Percentiles rank a stretch among this genome's conserved stretches.
Conservation (phyloP, 2,888 invertebrate genomes). For the Dicycla oo region DNA sequence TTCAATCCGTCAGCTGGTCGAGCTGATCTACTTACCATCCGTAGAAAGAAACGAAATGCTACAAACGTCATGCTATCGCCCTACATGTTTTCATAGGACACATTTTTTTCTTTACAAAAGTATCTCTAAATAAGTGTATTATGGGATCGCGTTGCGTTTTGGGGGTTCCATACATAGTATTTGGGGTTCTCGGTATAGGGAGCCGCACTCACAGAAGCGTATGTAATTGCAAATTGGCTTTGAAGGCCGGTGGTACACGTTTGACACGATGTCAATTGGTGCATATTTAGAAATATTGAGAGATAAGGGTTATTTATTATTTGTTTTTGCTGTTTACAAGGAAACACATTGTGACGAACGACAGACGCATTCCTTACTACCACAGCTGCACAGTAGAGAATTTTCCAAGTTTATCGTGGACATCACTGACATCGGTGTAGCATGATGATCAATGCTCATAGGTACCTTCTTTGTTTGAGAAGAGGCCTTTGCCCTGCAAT, state of each 20-base stretch:
- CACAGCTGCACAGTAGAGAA: not conserved
- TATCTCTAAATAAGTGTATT: constrained; percentile 10
- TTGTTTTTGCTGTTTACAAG: not conserved
- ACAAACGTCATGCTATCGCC: constrained; percentile 3
- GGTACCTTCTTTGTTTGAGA: not conserved
- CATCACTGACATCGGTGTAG: not conserved
- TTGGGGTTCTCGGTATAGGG: constrained; percentile 17
- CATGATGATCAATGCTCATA: not conserved
- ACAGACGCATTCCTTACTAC: not conserved
- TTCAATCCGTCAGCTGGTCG: not conserved
- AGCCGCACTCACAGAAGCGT: constrained; percentile 7
- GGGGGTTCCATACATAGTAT: constrained; percentile 28
- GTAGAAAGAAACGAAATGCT: too few relatives aligned
- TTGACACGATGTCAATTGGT: constrained; percentile 7
- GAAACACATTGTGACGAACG: too few relatives aligned
- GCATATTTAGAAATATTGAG: constrained; percentile 1
- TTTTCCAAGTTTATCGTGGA: not conserved
- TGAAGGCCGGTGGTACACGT: not conserved
- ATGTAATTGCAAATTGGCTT: constrained; percentile 36
- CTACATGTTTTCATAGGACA: constrained; percentile 2
- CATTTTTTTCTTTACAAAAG: constrained; percentile 5
- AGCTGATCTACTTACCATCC: constrained; percentile 6
- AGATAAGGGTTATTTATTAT: not conserved
- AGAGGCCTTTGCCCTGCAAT: not conserved
- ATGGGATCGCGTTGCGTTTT: constrained; percentile 6